Evolutionary conservation across 2,113 vertebrate genomes (phyloP).

Genomic region (Etia nguti): DNA sequence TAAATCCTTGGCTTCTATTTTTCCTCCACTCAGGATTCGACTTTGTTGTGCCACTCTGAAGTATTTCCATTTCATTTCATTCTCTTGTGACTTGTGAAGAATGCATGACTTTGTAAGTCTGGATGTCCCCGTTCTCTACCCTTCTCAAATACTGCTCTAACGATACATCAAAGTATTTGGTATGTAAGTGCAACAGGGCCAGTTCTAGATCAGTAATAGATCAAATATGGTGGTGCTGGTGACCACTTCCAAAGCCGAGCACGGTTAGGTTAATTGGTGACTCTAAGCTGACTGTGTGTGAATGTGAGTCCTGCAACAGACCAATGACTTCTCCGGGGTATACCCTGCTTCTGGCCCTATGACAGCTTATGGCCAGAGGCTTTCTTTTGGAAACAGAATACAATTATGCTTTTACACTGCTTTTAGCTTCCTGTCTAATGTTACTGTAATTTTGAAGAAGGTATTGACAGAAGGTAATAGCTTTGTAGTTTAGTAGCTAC

Average conservation of each 20-base stretch:
- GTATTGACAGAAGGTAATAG: background rate
- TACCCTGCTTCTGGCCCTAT: background rate
- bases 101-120: background rate
- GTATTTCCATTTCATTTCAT: background rate
- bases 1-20: background rate
- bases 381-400: background rate
- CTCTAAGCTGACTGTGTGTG: background rate
- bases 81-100: background rate
- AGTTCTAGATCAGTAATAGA: background rate
- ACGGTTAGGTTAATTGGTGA: background rate
- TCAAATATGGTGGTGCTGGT: background rate
- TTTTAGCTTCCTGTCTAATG: background rate
- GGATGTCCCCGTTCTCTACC: background rate
- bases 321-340: background rate
- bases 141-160: background rate
- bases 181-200: fast-evolving
- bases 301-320: background rate
- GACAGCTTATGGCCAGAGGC: background rate
- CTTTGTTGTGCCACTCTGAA: background rate
- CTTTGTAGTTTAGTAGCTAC: background rate
- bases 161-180: background rate
- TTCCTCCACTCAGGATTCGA: background rate
- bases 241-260: background rate
- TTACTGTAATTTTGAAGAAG: background rate
- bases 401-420: background rate